A percentile compares a stretch with the other conserved stretches of the same genome.
Conservation (phyloP, 2,113 vertebrate species). For the Leucopsar rothschildi region DNA sequence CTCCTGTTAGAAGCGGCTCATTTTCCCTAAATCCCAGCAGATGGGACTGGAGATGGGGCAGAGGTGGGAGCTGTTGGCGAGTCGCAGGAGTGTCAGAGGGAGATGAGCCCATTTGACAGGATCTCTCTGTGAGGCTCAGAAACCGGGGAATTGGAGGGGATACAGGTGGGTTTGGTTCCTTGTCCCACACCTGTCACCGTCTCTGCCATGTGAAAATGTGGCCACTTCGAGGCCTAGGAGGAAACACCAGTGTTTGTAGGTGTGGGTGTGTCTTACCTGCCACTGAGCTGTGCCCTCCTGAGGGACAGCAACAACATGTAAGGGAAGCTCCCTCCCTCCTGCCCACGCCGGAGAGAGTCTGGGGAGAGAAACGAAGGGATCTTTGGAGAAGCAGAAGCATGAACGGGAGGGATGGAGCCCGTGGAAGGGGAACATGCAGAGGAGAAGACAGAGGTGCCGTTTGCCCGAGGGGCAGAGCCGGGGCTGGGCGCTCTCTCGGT, state of each 20-base stretch:
- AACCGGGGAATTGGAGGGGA: accelerated
- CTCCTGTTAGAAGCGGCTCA: neutral
- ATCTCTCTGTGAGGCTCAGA: neutral
- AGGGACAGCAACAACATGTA: accelerated
- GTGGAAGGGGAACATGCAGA: accelerated
- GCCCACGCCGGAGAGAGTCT: neutral
- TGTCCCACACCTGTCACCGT: neutral
- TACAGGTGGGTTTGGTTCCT: neutral
- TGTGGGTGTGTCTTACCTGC: neutral
- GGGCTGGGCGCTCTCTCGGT: accelerated
- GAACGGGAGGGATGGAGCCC: accelerated
- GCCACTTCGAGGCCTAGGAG: neutral
- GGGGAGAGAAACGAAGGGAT: neutral
- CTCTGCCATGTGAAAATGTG: neutral
- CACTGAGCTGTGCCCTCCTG: neutral
- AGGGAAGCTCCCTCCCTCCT: neutral
- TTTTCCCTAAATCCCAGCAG: neutral
- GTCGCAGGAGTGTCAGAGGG: no score
- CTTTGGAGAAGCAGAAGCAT: neutral
- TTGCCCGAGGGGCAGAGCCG: neutral
- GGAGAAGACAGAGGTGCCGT: no score
- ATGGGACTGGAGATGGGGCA: neutral
- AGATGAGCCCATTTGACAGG: accelerated
- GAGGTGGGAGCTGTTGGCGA: neutral
- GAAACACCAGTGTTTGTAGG: neutral